Percentiles rank a stretch among this genome's conserved stretches.
phyloP scores from a whole-genome alignment of 2,888 invertebrate genomes.

The Mycalesis mineus region DNA sequence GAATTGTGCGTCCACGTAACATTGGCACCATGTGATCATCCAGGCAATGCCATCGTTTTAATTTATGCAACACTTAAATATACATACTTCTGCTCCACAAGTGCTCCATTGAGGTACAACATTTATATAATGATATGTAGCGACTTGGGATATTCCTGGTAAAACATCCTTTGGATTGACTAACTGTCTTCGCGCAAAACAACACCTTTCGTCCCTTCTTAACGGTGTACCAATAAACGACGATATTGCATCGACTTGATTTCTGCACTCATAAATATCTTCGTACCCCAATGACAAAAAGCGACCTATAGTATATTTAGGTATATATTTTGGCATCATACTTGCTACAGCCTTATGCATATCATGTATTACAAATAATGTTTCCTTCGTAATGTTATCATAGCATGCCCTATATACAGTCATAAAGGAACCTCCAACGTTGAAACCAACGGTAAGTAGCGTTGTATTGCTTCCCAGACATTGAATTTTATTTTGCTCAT shows the following conservation, averaged over 20 bases:
- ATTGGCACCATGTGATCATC: too few species aligned
- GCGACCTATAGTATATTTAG: conserved; percentile 10
- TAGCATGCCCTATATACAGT: conserved; percentile 46
- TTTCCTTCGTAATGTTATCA: conserved; percentile 34
- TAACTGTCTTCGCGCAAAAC: conserved; percentile 46
- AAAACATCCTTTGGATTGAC: conserved; percentile 45
- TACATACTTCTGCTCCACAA: conserved; percentile 41
- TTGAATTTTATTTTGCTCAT: conserved; percentile 14
- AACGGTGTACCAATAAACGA: conserved; percentile 28
- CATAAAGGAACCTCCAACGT: conserved; percentile 23
- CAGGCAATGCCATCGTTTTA: too few species aligned
- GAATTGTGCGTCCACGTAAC: too few species aligned
- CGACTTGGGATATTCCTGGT: conserved; percentile 43
- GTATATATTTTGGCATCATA: conserved; percentile 12
- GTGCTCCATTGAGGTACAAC: conserved; percentile 54
- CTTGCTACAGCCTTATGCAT: conserved; percentile 25
- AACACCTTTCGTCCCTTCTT: conserved; percentile 38
- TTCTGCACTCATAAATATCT: conserved; percentile 39
- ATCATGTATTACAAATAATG: conserved; percentile 37
- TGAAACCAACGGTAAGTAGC: conserved; percentile 38
- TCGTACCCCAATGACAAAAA: conserved; percentile 30
- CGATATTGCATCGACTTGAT: conserved; percentile 35
- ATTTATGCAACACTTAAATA: neutral
- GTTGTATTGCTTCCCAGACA: conserved; percentile 38
- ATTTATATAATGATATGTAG: conserved; percentile 46